These are phyloP conservation scores for Limnephilus auricula DNA, from an alignment of 2,888 invertebrate genomes.

Conservation along the genomic window DNA sequence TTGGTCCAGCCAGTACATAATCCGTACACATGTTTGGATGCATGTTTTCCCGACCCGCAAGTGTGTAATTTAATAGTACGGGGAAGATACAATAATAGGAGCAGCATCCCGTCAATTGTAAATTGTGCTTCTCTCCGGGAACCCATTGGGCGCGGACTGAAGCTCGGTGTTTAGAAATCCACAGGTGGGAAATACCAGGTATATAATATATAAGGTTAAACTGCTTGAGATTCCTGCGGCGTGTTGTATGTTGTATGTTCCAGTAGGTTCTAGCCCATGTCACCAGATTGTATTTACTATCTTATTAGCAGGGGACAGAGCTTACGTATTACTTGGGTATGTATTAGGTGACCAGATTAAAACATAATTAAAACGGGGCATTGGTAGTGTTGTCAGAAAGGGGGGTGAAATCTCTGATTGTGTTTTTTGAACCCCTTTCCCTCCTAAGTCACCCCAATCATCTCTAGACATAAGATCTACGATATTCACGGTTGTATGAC, in stretches of 20 bases:
- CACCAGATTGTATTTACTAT: background rate
- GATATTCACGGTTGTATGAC: no score
- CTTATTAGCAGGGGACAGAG: background rate
- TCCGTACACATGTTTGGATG: slow-evolving; percentile 28
- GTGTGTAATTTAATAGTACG: slow-evolving; percentile 58
- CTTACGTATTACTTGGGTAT: background rate
- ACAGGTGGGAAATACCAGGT: background rate
- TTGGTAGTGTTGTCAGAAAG: no score
- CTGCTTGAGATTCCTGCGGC: background rate
- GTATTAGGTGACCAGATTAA: no score
- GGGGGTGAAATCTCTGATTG: no score
- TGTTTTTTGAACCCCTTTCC: no score
- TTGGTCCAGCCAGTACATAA: background rate
- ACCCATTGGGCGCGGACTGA: background rate
- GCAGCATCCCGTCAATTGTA: slow-evolving; percentile 58
- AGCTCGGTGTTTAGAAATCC: background rate
- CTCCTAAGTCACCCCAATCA: no score
- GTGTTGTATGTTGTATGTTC: background rate
- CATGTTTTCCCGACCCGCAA: slow-evolving; percentile 20
- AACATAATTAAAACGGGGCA: no score
- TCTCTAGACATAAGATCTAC: no score
- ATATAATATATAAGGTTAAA: background rate
- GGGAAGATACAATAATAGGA: slow-evolving; percentile 57
- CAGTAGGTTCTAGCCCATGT: background rate
- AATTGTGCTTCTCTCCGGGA: slow-evolving; percentile 36